Conservation (phyloP, 2,113 vertebrate genomes). For the Puntigrus tetrazona region DNA sequence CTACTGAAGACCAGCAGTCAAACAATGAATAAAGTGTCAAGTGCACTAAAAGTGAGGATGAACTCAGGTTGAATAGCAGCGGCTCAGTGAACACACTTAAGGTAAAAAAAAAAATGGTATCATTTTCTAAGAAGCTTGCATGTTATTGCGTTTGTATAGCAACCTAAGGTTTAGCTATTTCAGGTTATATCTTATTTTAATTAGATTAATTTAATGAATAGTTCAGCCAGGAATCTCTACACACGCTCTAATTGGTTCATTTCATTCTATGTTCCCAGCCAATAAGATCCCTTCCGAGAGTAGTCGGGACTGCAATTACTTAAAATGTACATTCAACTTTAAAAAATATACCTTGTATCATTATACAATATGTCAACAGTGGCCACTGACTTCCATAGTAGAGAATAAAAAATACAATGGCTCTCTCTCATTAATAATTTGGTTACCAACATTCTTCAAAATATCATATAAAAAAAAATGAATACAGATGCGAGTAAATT, state of each 20-base stretch:
- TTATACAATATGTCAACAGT: background rate
- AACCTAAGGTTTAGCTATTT: background rate
- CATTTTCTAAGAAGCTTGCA: background rate
- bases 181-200: background rate
- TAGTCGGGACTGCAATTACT: too few relatives aligned
- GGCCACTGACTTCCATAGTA: too few relatives aligned
- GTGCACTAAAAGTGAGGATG: constrained; percentile 25
- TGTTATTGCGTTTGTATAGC: background rate
- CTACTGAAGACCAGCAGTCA: background rate
- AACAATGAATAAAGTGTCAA: constrained; percentile 28
- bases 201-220: background rate
- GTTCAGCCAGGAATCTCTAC: too few relatives aligned
- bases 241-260: too few relatives aligned
- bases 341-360: too few relatives aligned
- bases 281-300: too few relatives aligned
- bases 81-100: constrained; percentile 14
- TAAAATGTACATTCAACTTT: too few relatives aligned
- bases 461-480: background rate
- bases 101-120: background rate
- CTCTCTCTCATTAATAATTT: too few relatives aligned
- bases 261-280: too few relatives aligned
- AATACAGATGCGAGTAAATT: background rate
- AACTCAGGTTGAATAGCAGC: background rate
- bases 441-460: background rate
- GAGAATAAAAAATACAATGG: too few relatives aligned